Base-by-base conservation (phyloP, 1,140 invertebrate species). In the Alviniconcha marisindica region DNA sequence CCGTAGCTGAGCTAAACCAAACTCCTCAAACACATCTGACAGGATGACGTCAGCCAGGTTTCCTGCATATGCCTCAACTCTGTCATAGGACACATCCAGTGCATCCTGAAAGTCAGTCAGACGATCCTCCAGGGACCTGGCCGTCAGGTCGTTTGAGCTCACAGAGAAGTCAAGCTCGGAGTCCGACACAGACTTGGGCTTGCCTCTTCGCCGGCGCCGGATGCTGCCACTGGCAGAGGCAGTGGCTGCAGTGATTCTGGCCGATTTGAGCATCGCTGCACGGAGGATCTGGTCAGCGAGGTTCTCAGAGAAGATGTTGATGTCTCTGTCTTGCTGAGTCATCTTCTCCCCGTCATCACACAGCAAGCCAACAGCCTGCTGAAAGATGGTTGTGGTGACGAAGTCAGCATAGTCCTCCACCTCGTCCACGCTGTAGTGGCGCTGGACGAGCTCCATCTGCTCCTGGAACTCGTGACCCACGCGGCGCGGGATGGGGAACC, bases 231-330 rank as follows among this genome's bases (percentile, higher is more conserved):
- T 51, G 42, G 24, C 28, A 1, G n/a, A 18, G 28, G 36, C 44
- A 48, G 63, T 36, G 63, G 24, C 56, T 60, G n/a, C 54, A 31
- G 31, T n/a, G 28, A 33, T 79, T 18, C 2, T 44, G 28, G 74
- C 33, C 18, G 81, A 51, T 28, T 12, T 51, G 38, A 42, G 12
- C 44, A 88, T 60, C 0, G 83, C 87, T 42, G 88, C 88, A 21
- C 83, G 33, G 10, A 89, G 38, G 33, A 89, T 86, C 56, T 83
- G 83, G 56, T 87, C 83, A 31, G 86, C 79, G 7, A 90, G 48
- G 42, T 84, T 85, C 21, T 90, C 89, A 36, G 88, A 88, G 83
- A 84, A 90, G 63, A 85, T 81, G 60, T 77, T 84, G 28, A 89
- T 77, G 40, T 88, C 86, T 24, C 82, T 79, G 0, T 81, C 77